Evolutionary conservation across 2,888 invertebrate genomes (phyloP).

Genomic region (Lochmaea capreae): DNA sequence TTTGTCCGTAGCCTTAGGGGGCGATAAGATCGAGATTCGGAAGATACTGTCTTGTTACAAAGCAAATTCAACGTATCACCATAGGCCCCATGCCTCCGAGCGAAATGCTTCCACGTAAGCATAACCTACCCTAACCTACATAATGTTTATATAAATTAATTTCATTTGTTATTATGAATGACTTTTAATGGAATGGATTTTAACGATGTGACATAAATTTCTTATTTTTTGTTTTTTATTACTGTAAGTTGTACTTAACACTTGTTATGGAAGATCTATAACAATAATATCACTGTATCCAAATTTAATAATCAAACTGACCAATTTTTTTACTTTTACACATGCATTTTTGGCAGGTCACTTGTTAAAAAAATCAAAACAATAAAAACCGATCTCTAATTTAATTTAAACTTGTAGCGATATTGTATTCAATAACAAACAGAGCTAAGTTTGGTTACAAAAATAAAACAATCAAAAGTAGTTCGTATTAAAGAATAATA

Average conservation of each 20-base stretch:
- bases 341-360: constrained; percentile 3
- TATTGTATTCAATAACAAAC: constrained; percentile 48
- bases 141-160: no score
- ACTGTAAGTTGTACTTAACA: not conserved
- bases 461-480: constrained; percentile 9
- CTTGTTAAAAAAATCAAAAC: not conserved
- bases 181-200: no score
- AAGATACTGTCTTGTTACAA: no score
- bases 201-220: no score
- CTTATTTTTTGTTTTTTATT: not conserved
- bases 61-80: no score
- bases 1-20: no score
- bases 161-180: no score
- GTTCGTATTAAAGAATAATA: not conserved
- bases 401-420: constrained; percentile 48
- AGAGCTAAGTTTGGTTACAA: constrained; percentile 56
- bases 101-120: no score
- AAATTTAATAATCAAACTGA: constrained; percentile 3
- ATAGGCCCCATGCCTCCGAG: no score
- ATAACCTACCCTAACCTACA: no score
- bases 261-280: no score
- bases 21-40: no score
- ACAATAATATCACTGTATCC: not conserved
- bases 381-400: not conserved
- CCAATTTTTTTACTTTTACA: constrained; percentile 3